Evolutionary conservation across 2,113 vertebrate species (phyloP).

Genomic region (Microtus oregoni): DNA sequence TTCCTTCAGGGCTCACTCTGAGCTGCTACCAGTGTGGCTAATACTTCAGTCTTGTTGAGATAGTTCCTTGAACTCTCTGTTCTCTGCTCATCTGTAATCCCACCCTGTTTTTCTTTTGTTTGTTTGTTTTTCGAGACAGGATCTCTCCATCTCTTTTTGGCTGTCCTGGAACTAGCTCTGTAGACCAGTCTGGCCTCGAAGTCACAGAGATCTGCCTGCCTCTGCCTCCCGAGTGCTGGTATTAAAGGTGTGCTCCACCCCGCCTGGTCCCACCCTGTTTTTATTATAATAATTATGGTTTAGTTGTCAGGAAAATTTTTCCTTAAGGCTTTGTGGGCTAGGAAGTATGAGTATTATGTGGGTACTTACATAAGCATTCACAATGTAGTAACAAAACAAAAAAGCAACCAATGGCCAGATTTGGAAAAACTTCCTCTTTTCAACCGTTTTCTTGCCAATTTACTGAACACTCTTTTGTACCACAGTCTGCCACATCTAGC

Average conservation of each 20-base stretch:
- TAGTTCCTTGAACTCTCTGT: neutral
- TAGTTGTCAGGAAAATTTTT: slow-evolving; percentile 31
- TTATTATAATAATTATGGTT: neutral
- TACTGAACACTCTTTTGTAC: neutral
- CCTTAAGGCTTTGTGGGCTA: neutral
- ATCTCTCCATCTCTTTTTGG: too few relatives aligned
- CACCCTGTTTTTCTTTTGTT: too few relatives aligned
- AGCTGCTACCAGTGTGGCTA: neutral
- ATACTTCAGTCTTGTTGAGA: neutral
- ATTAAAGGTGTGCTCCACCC: too few relatives aligned
- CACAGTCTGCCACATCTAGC: neutral
- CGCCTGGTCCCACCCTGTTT: neutral
- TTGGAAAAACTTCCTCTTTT: neutral
- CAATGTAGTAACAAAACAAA: neutral
- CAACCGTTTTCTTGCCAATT: neutral
- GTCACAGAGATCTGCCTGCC: too few relatives aligned
- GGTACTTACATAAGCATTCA: slow-evolving; percentile 22
- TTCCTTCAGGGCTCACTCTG: neutral
- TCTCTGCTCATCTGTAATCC: neutral
- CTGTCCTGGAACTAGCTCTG: too few relatives aligned
- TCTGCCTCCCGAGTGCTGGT: too few relatives aligned
- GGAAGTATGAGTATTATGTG: neutral
- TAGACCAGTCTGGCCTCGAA: too few relatives aligned
- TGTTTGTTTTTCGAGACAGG: too few relatives aligned
- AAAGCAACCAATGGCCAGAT: neutral